Conservation (phyloP, 2,888 invertebrate genomes). For the Lepetodrilus schrolli region DNA sequence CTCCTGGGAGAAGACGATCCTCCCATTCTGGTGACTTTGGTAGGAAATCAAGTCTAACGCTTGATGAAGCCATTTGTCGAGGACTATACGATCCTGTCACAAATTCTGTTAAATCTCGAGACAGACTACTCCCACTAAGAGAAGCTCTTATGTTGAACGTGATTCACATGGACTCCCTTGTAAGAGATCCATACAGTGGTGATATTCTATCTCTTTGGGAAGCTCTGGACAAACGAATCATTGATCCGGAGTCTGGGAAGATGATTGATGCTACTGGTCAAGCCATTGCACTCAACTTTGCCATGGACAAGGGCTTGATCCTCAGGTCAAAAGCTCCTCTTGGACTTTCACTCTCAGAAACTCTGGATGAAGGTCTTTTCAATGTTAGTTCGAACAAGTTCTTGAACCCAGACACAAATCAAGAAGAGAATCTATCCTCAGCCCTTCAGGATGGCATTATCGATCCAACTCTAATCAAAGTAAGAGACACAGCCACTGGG, state of each 20-base stretch:
- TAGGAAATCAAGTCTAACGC: constrained; percentile 52
- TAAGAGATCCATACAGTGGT: constrained; percentile 65
- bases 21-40: constrained; percentile 31
- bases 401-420: constrained; percentile 62
- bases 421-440: constrained; percentile 57
- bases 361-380: constrained; percentile 67
- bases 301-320: constrained; percentile 63
- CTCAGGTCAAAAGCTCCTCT: constrained; percentile 64
- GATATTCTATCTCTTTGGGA: constrained; percentile 66
- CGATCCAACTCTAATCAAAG: constrained; percentile 55
- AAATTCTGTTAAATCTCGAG: constrained; percentile 57
- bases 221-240: constrained; percentile 64
- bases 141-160: constrained; percentile 62
- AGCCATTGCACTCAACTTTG: constrained; percentile 67
- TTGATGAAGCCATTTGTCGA: constrained; percentile 68
- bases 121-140: constrained; percentile 54
- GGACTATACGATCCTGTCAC: constrained; percentile 67
- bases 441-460: constrained; percentile 62
- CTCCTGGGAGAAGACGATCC: constrained; percentile 37
- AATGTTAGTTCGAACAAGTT: constrained; percentile 61
- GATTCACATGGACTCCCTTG: constrained; percentile 63
- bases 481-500: constrained; percentile 56
- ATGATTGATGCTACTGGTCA: constrained; percentile 66
- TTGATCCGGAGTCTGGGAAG: constrained; percentile 66
- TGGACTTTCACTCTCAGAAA: constrained; percentile 64